phyloP scores from a whole-genome alignment of 2,113 vertebrate species.

The Himantopus leucocephalus region DNA sequence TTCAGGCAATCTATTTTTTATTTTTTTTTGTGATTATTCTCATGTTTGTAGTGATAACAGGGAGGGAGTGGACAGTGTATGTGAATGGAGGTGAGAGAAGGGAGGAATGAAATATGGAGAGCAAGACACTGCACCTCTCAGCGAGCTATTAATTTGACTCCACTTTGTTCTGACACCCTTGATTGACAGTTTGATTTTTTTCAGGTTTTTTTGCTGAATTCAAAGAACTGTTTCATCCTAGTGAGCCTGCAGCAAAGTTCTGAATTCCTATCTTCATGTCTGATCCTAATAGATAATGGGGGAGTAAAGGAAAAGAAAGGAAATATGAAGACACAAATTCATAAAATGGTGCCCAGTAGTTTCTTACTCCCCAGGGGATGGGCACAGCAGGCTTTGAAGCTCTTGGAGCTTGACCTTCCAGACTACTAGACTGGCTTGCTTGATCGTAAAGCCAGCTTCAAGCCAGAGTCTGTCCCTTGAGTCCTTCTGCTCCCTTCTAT shows the following conservation, averaged over 20 bases:
- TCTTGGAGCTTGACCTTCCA: not conserved
- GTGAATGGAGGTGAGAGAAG: not conserved
- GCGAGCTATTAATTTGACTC: not conserved
- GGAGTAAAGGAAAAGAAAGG: not conserved
- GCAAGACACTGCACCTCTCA: not conserved
- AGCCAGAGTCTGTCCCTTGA: not conserved
- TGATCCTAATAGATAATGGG: not conserved
- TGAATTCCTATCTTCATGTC: not conserved
- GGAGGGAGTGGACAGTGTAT: not conserved
- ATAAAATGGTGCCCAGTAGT: not conserved
- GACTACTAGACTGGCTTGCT: not conserved
- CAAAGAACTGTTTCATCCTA: not conserved
- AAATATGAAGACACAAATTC: rapidly evolving
- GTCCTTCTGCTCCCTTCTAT: not conserved
- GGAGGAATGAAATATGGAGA: not conserved
- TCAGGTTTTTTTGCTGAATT: not conserved
- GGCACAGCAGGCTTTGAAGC: not conserved
- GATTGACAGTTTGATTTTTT: not conserved
- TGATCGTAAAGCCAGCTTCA: not conserved
- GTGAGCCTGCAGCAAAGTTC: not conserved
- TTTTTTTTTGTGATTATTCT: not conserved
- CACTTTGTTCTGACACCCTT: not conserved
- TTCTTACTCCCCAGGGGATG: not conserved
- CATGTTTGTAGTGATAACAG: not conserved
- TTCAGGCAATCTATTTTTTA: not conserved